Conservation (phyloP, 2,797 vertebrate species). For the Fistularia commersonii region DNA sequence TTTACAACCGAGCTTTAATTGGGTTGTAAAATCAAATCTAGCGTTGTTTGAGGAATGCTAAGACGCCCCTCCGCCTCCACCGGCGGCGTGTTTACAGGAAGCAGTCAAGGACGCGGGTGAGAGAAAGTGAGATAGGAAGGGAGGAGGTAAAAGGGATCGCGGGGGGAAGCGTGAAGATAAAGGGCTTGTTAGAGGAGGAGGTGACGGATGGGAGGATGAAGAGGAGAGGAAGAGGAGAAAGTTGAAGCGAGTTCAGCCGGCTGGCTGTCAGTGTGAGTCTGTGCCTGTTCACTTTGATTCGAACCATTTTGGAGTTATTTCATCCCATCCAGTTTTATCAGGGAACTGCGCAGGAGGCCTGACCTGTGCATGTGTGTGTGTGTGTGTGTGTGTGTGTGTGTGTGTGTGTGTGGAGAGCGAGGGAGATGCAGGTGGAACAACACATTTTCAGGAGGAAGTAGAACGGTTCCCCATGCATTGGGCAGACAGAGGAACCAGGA, state of each 20-base stretch:
- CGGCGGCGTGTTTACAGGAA: conserved; percentile 70
- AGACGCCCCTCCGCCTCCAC: conserved; percentile 71
- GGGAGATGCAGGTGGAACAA: no score
- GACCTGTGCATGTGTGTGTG: conserved; percentile 2
- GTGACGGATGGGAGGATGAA: conserved; percentile 29
- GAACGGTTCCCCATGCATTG: no score
- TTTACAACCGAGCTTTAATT: conserved; percentile 79
- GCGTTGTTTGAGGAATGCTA: conserved; percentile 77
- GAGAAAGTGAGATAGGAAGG: conserved; percentile 35
- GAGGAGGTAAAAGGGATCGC: conserved; percentile 41
- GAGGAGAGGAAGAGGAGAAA: conserved; percentile 25
- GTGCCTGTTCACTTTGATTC: conserved; percentile 59
- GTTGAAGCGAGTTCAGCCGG: conserved; percentile 52
- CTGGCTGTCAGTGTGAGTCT: conserved; percentile 47
- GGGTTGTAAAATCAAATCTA: conserved; percentile 79
- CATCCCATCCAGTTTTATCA: conserved; percentile 17
- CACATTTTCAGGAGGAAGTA: no score
- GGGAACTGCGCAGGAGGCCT: conserved; percentile 22
- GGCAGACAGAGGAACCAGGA: no score
- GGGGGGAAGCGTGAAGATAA: conserved; percentile 46
- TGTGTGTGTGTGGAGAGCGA: no score
- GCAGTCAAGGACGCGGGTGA: conserved; percentile 71
- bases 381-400: no score
- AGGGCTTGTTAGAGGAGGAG: conserved; percentile 53
- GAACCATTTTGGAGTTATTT: conserved; percentile 63